phyloP scores from a whole-genome alignment of 2,113 vertebrate species.

The Petaurus breviceps region DNA sequence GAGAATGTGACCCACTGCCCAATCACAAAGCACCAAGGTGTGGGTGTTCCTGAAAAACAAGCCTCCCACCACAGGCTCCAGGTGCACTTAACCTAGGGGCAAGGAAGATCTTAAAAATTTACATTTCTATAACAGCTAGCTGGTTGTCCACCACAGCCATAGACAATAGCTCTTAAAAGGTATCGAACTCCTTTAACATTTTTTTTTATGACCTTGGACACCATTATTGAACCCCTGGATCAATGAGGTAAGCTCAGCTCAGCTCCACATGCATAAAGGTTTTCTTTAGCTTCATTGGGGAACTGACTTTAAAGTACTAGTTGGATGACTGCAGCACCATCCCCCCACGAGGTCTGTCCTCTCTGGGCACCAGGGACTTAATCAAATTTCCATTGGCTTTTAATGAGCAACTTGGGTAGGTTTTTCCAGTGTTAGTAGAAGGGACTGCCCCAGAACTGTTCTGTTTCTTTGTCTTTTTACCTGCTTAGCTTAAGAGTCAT shows the following conservation, averaged over 20 bases:
- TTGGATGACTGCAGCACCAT: neutral
- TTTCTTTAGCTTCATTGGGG: conserved; percentile 27
- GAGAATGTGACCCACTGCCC: no score
- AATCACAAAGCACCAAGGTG: no score
- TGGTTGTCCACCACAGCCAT: neutral
- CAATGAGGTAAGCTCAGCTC: neutral
- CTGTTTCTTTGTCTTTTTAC: neutral
- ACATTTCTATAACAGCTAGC: no score
- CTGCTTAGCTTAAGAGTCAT: neutral
- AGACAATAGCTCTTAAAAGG: neutral
- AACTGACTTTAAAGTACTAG: neutral
- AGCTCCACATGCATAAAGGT: neutral
- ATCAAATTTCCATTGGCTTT: conserved; percentile 27
- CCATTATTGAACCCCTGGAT: neutral
- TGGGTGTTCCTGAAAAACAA: no score
- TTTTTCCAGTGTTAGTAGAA: conserved; percentile 7
- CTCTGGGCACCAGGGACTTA: neutral
- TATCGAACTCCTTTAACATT: neutral
- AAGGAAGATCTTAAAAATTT: no score
- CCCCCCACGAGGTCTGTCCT: neutral
- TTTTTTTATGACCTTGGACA: neutral
- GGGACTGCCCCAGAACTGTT: neutral
- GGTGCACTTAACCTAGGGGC: no score
- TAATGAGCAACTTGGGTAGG: conserved; percentile 7
- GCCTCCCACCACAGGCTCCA: no score